Base-by-base conservation (phyloP, 2,797 vertebrate species). In the Kryptolebias ocellatus region DNA sequence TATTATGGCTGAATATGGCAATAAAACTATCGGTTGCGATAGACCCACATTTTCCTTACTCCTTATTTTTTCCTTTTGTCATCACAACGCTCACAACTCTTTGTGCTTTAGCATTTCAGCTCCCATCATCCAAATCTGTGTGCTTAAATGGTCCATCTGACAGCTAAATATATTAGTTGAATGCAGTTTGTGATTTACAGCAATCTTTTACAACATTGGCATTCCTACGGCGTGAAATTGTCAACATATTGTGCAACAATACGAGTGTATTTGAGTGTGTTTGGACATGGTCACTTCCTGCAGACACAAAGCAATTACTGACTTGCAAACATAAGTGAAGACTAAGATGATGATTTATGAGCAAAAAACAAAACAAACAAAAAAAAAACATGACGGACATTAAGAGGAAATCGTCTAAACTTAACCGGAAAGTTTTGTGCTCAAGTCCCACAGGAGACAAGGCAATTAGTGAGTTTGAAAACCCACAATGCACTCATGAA, bases 401-500 rank as follows among this genome's bases (percentile, higher is more conserved):
- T 53, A 60, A 67, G 0, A 66, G 51, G 58, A 61, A 67, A 68
- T 50, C 47, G 52, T 70, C 34, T 60, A 20, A 67, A 66, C 31
- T 61, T 51, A 42, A 45, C 44, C 9, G 7, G 16, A 67, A 42
- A 67, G 56, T 70, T 80, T 77, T 65, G 8, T 53, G 16, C 42
- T 39, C 14, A 24, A 27, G 61, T 72, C 80, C 72, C 71, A 44
- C 0, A 15, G 60, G 77, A 62, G 39, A 64, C 50, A 16, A 67
- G 54, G 79, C 77, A 84, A 87, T 87, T 81, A 81, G 64, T 16
- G 58, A 74, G 52, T 67, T 70, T 67, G 10, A 77, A 70, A 78
- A 54, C 42, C 60, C 63, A 65, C 67, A 74, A 74, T 55, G 50
- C 64, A 59, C 72, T 59, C 55, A 60, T 20, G 53, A 56, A 50